phyloP scores from a whole-genome alignment of 2,113 vertebrate genomes.

The Cinclus cinclus region DNA sequence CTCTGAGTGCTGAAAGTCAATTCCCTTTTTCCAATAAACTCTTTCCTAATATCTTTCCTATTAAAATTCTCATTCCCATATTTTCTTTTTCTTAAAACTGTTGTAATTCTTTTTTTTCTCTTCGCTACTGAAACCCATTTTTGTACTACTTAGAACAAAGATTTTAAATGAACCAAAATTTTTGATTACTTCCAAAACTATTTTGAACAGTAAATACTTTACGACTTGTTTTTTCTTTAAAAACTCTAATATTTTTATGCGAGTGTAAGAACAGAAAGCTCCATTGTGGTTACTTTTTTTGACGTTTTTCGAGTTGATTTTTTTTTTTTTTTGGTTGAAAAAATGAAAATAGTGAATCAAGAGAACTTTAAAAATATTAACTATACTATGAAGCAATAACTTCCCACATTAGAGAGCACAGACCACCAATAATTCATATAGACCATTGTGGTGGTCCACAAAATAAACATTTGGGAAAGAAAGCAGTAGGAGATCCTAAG shows the following conservation, averaged over 20 bases:
- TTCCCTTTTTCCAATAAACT: background rate
- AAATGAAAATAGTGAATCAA: background rate
- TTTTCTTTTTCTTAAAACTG: background rate
- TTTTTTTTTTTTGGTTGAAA: background rate
- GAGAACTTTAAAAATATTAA: background rate
- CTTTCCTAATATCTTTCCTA: background rate
- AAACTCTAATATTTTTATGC: background rate
- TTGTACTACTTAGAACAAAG: background rate
- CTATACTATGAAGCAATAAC: background rate
- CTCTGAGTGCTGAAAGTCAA: background rate
- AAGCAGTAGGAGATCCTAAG: background rate
- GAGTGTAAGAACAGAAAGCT: background rate
- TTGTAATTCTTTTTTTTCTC: background rate
- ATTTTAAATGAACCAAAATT: background rate
- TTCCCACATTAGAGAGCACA: conserved; percentile 4
- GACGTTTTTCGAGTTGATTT: background rate
- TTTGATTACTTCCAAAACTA: background rate
- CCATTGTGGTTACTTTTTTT: background rate
- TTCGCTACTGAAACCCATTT: background rate
- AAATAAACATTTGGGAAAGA: conserved; percentile 17
- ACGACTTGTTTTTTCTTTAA: background rate
- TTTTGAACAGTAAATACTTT: background rate
- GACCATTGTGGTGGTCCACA: conserved; percentile 57
- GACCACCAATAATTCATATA: background rate
- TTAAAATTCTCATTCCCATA: background rate